Percentiles rank a stretch among this genome's conserved stretches.
Conservation (phyloP, 2,888 invertebrate species). For the Ichneumon xanthorius region DNA sequence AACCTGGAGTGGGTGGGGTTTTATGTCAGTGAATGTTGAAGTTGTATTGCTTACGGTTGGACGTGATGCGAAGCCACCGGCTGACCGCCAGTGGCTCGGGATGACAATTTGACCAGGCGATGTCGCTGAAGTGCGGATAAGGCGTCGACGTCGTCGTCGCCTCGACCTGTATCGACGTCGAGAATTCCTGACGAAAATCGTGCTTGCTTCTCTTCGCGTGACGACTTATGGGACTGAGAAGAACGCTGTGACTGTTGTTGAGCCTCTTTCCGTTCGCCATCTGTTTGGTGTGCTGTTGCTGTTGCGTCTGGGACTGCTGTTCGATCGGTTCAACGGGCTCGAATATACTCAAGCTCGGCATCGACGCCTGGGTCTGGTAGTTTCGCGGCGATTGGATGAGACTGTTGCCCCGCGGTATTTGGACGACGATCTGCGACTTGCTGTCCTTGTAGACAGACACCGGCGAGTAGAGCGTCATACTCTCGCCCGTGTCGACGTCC, state of each 20-base stretch:
- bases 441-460: constrained; percentile 74
- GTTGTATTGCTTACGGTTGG: constrained; percentile 84
- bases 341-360: constrained; percentile 78
- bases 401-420: constrained; percentile 77
- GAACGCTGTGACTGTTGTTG: constrained; percentile 72
- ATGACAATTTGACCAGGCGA: constrained; percentile 83
- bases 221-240: constrained; percentile 71
- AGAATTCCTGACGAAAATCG: constrained; percentile 78
- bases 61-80: constrained; percentile 83
- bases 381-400: constrained; percentile 76
- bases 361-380: constrained; percentile 76
- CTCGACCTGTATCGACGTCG: constrained; percentile 81
- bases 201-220: constrained; percentile 77
- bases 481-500: constrained; percentile 77
- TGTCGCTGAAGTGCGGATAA: constrained; percentile 81
- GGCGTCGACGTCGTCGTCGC: constrained; percentile 81
- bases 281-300: constrained; percentile 62
- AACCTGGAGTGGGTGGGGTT: constrained; percentile 84
- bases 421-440: constrained; percentile 78
- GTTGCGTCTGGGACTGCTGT: constrained; percentile 58
- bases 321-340: constrained; percentile 78
- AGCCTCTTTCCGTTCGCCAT: constrained; percentile 80
- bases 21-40: constrained; percentile 85
- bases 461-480: constrained; percentile 79
- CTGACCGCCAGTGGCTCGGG: constrained; percentile 84